Base-by-base conservation (phyloP, 2,113 vertebrate species). In the Zosterops hypoxanthus region DNA sequence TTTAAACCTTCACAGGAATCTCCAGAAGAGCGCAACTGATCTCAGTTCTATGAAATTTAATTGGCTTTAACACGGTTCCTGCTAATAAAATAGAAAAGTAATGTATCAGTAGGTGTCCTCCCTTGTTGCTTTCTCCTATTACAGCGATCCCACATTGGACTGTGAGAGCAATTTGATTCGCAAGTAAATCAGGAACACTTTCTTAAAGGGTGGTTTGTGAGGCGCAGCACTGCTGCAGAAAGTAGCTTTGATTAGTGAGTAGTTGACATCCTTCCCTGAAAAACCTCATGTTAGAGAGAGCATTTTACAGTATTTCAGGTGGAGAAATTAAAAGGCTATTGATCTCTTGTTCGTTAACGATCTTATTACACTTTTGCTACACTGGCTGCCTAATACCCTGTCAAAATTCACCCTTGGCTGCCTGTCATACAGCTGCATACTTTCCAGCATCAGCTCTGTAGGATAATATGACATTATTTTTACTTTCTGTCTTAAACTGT, bases 61-160 rank as follows among this genome's bases (percentile, higher is more conserved):
- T 97, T 97, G 93, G 87, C 85, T 95, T 97, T 97, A 95, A 73
- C 92, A 94, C 6, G 9, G 75, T 59, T 95, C 78, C 85, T 90
- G 95, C 93, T 94, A 95, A 96, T 93, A 95, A 95, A 95, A 95
- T 81, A 96, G 90, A 86, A 92, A 95, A 95, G 92, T 81, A 95
- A 96, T 95, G 70, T 93, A 92, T 94, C 85, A 77, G 94, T 90
- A 90, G 95, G 93, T 95, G 94, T 95, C 94, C 94, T 95, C 87
- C 92, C 87, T 90, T 86, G 92, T 94, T 91, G 75, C 87, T 85
- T 66, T 96, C 95, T 94, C 85, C 79, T 80, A 23, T 96, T 96
- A 92, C 87, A 73, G 71, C n/a, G 13, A 47, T 75, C 64, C 87
- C 85, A 85, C 88, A 12, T 66, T 46, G 87, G 90, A 39, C 82